Conservation (phyloP, 2,113 vertebrate species). For the Melanerpes aurifrons region DNA sequence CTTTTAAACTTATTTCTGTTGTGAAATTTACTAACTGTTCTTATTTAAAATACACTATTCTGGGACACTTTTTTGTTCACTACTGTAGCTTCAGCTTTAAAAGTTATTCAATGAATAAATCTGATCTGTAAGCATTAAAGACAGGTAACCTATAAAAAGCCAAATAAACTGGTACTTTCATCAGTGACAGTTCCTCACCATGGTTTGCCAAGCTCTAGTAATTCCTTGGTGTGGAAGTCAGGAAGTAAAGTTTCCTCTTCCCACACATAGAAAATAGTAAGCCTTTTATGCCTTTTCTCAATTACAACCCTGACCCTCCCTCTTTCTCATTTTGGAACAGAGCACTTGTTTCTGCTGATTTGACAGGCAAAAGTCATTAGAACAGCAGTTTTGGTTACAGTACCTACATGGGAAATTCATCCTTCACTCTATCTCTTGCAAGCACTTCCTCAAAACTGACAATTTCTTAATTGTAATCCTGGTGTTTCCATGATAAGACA, state of each 20-base stretch:
- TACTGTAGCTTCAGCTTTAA: not conserved
- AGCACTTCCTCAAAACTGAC: not conserved
- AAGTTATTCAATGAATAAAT: not conserved
- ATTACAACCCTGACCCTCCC: not conserved
- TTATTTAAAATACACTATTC: not conserved
- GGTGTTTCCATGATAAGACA: not conserved
- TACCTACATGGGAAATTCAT: not conserved
- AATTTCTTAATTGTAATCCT: not conserved
- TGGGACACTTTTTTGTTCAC: not conserved
- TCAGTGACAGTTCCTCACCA: not conserved
- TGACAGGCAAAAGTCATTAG: not conserved
- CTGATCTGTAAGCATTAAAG: not conserved
- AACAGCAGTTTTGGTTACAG: not conserved
- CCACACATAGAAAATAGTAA: not conserved
- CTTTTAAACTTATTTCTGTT: not conserved
- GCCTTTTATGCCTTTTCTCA: not conserved
- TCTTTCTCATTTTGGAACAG: not conserved
- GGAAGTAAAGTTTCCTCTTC: not conserved
- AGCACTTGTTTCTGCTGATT: not conserved
- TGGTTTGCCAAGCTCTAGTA: not conserved
- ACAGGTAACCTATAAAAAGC: not conserved
- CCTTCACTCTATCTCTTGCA: not conserved
- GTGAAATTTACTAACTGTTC: not conserved
- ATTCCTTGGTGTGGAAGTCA: not conserved
- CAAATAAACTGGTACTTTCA: not conserved